Conservation (phyloP, 2,797 vertebrate species). For the Discoglossus pictus region DNA sequence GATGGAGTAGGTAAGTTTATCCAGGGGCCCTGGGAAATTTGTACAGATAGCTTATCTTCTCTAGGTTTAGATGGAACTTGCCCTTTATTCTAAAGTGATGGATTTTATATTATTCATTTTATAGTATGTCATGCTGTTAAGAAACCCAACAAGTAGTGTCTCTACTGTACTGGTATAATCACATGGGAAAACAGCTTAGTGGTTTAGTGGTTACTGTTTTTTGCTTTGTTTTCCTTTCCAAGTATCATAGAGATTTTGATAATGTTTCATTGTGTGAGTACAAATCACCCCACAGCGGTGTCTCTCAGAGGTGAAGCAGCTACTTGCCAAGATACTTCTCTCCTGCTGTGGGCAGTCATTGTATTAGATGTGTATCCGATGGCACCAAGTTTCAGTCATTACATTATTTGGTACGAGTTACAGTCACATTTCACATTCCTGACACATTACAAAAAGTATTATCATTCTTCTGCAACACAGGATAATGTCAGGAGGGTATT, state of each 20-base stretch:
- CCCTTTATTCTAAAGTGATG: too few species aligned
- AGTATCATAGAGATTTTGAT: neutral
- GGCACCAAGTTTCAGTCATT: slow-evolving; percentile 16
- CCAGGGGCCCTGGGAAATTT: too few species aligned
- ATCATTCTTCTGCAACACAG: slow-evolving; percentile 3
- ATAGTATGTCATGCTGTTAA: too few species aligned
- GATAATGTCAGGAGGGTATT: neutral
- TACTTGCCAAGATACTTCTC: slow-evolving; percentile 15
- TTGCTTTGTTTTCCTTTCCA: neutral
- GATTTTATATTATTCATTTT: too few species aligned
- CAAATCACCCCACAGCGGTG: neutral
- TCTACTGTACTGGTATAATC: too few species aligned
- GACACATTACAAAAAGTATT: slow-evolving; percentile 9
- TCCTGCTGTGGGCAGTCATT: neutral
- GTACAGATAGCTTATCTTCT: too few species aligned
- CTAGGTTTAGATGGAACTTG: too few species aligned
- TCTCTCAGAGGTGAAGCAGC: neutral
- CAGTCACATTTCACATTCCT: slow-evolving; percentile 38
- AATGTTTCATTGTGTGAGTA: neutral
- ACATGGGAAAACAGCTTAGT: neutral
- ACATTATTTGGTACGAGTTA: slow-evolving; percentile 19
- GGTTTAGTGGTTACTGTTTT: too few species aligned
- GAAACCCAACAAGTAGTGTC: too few species aligned
- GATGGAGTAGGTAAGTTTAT: too few species aligned
- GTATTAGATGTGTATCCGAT: slow-evolving; percentile 1